phyloP scores from a whole-genome alignment of 1,140 invertebrate species.

The Ceratoteleas bidentatus region DNA sequence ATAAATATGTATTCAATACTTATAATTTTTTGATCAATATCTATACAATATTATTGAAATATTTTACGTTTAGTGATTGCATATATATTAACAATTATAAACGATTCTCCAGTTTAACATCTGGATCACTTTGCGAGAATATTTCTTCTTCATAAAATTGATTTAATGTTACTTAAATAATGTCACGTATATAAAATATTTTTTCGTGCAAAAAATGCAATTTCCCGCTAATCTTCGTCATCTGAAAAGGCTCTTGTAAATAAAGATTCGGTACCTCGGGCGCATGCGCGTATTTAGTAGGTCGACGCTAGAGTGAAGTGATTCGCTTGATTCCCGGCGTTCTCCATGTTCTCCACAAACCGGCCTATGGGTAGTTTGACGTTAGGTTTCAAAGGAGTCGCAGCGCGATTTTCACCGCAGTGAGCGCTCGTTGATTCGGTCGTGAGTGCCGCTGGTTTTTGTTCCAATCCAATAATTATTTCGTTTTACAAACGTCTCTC shows the following conservation, averaged over 20 bases:
- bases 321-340: conserved; percentile 57
- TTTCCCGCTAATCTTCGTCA: conserved; percentile 15
- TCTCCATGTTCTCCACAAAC: conserved; percentile 61
- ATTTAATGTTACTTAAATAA: neutral
- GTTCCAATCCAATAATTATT: neutral
- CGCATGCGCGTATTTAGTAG: conserved; percentile 61
- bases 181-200: neutral
- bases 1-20: too few relatives aligned
- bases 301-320: conserved; percentile 55
- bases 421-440: conserved; percentile 21
- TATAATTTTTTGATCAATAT: too few relatives aligned
- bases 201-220: conserved; percentile 1
- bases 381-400: conserved; percentile 45
- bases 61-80: too few relatives aligned
- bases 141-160: too few relatives aligned
- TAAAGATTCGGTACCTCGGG: conserved; percentile 36
- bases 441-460: conserved; percentile 28
- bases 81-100: too few relatives aligned
- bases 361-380: conserved; percentile 57
- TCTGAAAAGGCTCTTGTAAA: conserved; percentile 22
- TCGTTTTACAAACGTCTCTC: neutral
- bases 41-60: too few relatives aligned
- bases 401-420: conserved; percentile 11
- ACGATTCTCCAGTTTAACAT: too few relatives aligned
- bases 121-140: too few relatives aligned